phyloP scores from a whole-genome alignment of 2,888 invertebrate genomes.

The Hydraecia micacea region DNA sequence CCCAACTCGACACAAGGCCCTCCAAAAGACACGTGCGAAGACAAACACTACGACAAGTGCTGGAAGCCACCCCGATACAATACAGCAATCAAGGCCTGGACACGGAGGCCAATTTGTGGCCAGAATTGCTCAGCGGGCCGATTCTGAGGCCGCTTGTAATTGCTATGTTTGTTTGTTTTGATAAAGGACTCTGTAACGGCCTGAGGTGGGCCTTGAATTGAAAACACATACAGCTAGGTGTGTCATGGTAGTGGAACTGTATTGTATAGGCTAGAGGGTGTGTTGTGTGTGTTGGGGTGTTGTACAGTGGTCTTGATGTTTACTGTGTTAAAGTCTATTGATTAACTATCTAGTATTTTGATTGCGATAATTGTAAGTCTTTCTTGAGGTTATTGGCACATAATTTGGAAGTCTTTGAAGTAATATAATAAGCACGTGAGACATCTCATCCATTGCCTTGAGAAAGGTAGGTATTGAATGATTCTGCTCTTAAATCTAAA shows the following conservation, averaged over 20 bases:
- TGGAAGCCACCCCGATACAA: conserved; percentile 51
- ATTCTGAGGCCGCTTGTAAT: conserved; percentile 53
- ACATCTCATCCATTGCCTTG: too few relatives aligned
- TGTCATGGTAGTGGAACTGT: background rate
- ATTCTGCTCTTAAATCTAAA: too few relatives aligned
- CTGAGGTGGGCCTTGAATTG: conserved; percentile 39
- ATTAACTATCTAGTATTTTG: background rate
- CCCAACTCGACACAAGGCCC: background rate
- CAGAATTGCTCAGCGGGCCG: conserved; percentile 55
- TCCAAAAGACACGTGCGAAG: conserved; percentile 25
- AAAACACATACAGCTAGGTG: conserved; percentile 20
- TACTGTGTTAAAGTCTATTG: too few relatives aligned
- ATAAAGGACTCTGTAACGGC: conserved; percentile 47
- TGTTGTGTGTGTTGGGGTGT: background rate
- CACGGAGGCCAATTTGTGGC: conserved; percentile 64
- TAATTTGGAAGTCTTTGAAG: background rate
- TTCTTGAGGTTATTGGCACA: background rate
- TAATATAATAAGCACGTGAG: background rate
- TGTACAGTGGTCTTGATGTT: background rate
- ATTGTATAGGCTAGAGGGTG: background rate
- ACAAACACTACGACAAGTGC: conserved; percentile 38
- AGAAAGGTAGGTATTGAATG: background rate
- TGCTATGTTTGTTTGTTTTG: conserved; percentile 64
- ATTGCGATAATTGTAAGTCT: background rate
- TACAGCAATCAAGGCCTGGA: conserved; percentile 63